phyloP scores from a whole-genome alignment of 2,113 vertebrate species.

The Nipponia nippon region DNA sequence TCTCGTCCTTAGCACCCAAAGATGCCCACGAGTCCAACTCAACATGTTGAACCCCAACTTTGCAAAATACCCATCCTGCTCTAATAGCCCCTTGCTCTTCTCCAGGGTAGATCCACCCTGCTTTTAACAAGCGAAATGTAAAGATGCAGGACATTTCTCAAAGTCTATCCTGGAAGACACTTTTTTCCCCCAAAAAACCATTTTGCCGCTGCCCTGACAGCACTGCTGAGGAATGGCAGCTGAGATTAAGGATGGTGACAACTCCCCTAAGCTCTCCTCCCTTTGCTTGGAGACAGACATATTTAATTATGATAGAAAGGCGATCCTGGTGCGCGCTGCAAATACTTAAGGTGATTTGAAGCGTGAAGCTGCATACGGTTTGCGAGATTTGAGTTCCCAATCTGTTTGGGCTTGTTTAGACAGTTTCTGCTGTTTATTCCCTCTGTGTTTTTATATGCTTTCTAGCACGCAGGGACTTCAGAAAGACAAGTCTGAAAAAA shows the following conservation, averaged over 20 bases:
- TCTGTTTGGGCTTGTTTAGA: conserved; percentile 39
- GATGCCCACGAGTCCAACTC: rapidly evolving
- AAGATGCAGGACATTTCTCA: rapidly evolving
- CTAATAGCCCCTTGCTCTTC: rapidly evolving
- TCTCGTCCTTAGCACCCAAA: not conserved
- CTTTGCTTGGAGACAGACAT: conserved; percentile 12
- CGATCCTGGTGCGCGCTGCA: conserved; percentile 29
- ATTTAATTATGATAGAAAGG: conserved; percentile 76
- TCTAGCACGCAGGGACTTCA: not conserved
- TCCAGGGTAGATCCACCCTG: not conserved
- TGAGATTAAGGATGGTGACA: conserved; percentile 45
- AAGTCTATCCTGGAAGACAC: not conserved
- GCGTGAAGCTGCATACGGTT: conserved; percentile 57
- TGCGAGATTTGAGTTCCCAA: not conserved
- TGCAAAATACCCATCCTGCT: not conserved
- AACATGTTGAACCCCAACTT: not conserved
- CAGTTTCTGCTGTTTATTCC: conserved; percentile 5
- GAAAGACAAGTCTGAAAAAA: not conserved
- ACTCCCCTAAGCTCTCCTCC: conserved; percentile 38
- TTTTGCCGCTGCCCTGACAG: not conserved
- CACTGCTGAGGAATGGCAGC: conserved; percentile 13
- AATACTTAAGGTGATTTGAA: conserved; percentile 69
- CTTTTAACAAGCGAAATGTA: not conserved
- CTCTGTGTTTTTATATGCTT: not conserved
- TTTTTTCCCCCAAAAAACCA: not conserved